Base-by-base conservation (phyloP, 2,113 vertebrate species). In the Rhagologus leucostigma region DNA sequence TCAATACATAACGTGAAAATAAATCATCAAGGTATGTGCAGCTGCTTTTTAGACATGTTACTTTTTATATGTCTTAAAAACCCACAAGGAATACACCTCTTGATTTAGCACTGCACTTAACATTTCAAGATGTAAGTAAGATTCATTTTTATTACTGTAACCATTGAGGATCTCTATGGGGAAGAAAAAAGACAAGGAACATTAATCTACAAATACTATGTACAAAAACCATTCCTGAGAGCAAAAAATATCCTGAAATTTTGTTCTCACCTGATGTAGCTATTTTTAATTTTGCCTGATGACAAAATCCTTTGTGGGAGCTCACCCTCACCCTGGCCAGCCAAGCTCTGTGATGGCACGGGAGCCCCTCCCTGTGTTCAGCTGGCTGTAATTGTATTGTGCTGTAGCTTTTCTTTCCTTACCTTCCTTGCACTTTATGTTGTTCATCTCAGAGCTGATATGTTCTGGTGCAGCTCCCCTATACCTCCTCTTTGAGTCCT, bases 361-460 rank as follows among this genome's bases (percentile, higher is more conserved):
- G 55, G 29, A 44, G 33, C 13, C 22, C 13, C 22, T 60, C 49
- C 11, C 52, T 55, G 22, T 24, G 22, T 35, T 29, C 60, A 70
- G 6, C 23, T 70, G 30, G 7, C 24, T 60, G 20, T 15, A 35
- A 78, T 35, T 59, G 16, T 27, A 0, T 5, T 7, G 1, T 23
- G 6, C 24, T 70, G 23, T 5, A 52, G 12, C 26, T 92, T 50
- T 46, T 50, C 47, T 60, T 46, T n/a, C 63, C 42, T 35, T 24
- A 3, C 24, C 11, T 74, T 70, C 16, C 41, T n/a, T 13, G 7
- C 3, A 2, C 16, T 47, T 77, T 21, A 1, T 0, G 2, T 14
- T 35, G 11, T 23, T 84, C 24, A 13, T 59, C 37, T 70, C 2
- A 0, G n/a, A 42, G 46, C 15, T 21, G 3, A 0, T 30, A 0